These are phyloP conservation scores for Trichonephila clavata DNA, from an alignment of 1,140 invertebrate genomes.

Conservation along the genomic window DNA sequence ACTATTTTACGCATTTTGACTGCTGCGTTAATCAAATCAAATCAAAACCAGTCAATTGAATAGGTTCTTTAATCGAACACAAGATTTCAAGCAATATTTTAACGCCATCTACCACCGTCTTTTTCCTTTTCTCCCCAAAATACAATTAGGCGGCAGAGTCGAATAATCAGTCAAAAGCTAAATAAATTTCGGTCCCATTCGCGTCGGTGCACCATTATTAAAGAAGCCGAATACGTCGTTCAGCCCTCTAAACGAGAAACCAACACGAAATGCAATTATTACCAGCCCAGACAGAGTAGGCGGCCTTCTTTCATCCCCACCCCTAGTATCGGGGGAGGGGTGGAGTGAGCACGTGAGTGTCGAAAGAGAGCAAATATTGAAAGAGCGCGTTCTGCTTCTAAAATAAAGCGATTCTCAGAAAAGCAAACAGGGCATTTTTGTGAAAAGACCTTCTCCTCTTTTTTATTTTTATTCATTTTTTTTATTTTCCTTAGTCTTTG, in stretches of 20 bases:
- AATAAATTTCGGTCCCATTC: background rate
- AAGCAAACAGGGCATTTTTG: constrained; percentile 15
- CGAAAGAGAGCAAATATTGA: constrained; percentile 2
- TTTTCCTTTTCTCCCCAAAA: background rate
- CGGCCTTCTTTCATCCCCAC: constrained; percentile 7
- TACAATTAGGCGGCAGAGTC: background rate
- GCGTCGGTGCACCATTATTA: background rate
- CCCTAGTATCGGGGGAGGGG: background rate
- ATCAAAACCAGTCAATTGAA: too few relatives aligned
- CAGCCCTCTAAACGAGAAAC: constrained; percentile 1
- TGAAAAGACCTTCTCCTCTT: background rate
- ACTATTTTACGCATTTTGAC: too few relatives aligned
- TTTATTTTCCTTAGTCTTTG: too few relatives aligned
- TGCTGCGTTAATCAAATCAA: too few relatives aligned
- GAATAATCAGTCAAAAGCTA: background rate
- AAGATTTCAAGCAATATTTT: background rate
- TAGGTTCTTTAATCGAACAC: too few relatives aligned
- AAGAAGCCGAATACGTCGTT: background rate
- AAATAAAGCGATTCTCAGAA: constrained; percentile 11
- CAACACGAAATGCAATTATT: constrained; percentile 3
- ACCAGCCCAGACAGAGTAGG: background rate
- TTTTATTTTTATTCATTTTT: background rate
- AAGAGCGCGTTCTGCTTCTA: constrained; percentile 2
- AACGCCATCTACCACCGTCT: background rate
- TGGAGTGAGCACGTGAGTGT: background rate